phyloP scores from a whole-genome alignment of 2,113 vertebrate genomes.

The Crotophaga sulcirostris region DNA sequence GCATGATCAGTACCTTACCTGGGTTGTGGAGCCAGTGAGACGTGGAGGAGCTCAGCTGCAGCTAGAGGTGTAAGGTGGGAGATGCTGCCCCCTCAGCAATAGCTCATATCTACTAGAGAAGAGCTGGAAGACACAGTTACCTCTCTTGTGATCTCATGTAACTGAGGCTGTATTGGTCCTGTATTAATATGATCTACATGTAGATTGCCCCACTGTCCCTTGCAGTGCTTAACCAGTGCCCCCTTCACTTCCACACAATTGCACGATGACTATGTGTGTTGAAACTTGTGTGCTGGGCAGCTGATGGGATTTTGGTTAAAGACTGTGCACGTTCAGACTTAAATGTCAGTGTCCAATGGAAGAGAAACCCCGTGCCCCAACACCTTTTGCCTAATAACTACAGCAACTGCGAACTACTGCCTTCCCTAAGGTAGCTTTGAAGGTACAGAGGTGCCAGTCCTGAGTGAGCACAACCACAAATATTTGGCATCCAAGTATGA shows the following conservation, averaged over 20 bases:
- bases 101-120: background rate
- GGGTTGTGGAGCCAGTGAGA: background rate
- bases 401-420: background rate
- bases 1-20: fast-evolving
- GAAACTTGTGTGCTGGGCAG: background rate
- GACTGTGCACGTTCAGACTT: background rate
- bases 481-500: background rate
- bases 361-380: background rate
- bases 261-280: fast-evolving
- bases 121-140: background rate
- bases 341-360: background rate
- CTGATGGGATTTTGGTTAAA: background rate
- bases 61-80: background rate
- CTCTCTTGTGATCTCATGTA: fast-evolving
- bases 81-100: background rate
- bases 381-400: background rate
- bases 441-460: background rate
- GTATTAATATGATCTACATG: fast-evolving
- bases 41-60: background rate
- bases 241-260: background rate
- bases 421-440: background rate
- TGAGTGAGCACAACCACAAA: background rate
- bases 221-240: background rate
- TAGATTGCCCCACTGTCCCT: background rate
- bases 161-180: background rate